These are phyloP conservation scores for Metalampra italica DNA, from an alignment of 2,888 invertebrate genomes.

Conservation along the genomic window DNA sequence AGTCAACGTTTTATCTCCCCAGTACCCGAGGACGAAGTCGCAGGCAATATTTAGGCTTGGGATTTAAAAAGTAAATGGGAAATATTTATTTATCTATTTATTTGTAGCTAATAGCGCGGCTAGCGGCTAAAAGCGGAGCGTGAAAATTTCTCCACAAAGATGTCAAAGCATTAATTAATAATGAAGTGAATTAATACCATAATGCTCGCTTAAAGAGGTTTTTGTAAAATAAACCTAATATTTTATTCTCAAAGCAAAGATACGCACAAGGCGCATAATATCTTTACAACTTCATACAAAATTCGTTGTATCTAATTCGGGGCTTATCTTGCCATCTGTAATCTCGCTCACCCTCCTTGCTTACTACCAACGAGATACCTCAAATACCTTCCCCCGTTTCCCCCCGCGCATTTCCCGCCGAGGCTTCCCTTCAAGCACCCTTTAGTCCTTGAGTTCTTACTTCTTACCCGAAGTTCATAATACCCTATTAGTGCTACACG, in stretches of 20 bases:
- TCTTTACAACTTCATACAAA: conserved; percentile 72
- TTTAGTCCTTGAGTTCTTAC: conserved; percentile 55
- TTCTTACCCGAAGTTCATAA: conserved; percentile 71
- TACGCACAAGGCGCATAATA: conserved; percentile 53
- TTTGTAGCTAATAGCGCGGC: no score
- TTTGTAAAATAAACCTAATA: conserved; percentile 58
- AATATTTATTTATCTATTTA: no score
- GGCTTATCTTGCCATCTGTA: conserved; percentile 76
- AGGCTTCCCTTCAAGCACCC: conserved; percentile 37
- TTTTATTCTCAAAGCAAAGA: conserved; percentile 69
- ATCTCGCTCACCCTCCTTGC: conserved; percentile 57
- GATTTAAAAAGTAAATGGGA: no score
- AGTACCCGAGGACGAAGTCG: no score
- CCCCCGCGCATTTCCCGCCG: conserved; percentile 20
- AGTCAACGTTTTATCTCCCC: no score
- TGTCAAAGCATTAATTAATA: conserved; percentile 3
- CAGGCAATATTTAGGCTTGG: no score
- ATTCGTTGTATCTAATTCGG: conserved; percentile 75
- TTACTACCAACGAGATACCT: conserved; percentile 55
- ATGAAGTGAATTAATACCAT: neutral
- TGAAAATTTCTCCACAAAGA: neutral
- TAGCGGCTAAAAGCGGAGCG: no score
- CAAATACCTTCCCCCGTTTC: conserved; percentile 44
- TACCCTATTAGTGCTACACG: conserved; percentile 68
- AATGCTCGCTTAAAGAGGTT: conserved; percentile 33